phyloP scores from a whole-genome alignment of 2,888 invertebrate genomes.

The Cryptophagus acutangulus region DNA sequence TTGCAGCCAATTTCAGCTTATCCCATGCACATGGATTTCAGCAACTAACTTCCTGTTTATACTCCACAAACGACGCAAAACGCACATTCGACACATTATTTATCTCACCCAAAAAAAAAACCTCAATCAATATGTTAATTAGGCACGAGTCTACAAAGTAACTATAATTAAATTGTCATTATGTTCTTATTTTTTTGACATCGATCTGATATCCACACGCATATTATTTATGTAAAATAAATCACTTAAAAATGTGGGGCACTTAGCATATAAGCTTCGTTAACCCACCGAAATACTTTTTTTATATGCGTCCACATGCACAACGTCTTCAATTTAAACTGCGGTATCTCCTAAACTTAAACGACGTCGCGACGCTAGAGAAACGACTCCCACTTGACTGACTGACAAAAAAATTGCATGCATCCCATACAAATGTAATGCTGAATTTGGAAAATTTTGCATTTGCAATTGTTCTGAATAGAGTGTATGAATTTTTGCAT shows the following conservation, averaged over 20 bases:
- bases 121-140: too few relatives aligned
- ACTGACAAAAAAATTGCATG: too few relatives aligned
- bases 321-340: constrained; percentile 30
- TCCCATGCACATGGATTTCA: constrained; percentile 6
- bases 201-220: too few relatives aligned
- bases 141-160: too few relatives aligned
- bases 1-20: constrained; percentile 12
- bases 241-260: constrained; percentile 11
- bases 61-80: constrained; percentile 13
- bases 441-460: too few relatives aligned
- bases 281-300: constrained; percentile 19
- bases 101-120: constrained; percentile 12
- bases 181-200: too few relatives aligned
- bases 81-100: constrained; percentile 19
- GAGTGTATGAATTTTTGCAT: too few relatives aligned
- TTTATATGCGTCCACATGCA: constrained; percentile 29
- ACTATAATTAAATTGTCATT: too few relatives aligned
- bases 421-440: too few relatives aligned
- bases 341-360: constrained; percentile 30
- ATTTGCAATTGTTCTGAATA: not conserved
- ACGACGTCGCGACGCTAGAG: constrained; percentile 28
- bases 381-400: constrained; percentile 27
- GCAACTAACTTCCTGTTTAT: constrained; percentile 19
- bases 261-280: constrained; percentile 10
- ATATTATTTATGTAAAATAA: too few relatives aligned